Evolutionary conservation across 1,140 invertebrate genomes (phyloP), one percentile per base, ranked within the genome.

Genomic region (Euura saliciscinereae): DNA sequence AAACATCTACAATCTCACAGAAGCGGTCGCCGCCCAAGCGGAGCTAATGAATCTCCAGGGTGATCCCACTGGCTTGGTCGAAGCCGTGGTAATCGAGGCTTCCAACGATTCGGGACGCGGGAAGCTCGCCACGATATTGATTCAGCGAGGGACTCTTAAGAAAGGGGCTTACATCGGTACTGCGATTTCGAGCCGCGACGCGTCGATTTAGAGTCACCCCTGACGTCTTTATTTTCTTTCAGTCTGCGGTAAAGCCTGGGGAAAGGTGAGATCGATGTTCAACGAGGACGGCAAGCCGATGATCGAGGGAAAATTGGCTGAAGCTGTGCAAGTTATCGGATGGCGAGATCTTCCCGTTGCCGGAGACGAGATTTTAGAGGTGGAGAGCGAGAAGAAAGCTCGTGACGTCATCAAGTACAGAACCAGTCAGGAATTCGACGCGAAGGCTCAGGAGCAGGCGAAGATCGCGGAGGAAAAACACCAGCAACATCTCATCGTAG

Each of bases 71-170:
- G 97, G 98, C 0, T 84, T 90, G 2, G 95, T 97, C 0, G 97
- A 99, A 89, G 98, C 94, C 1, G 91, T 94, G 7, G 92, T 99
- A 1, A 91, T 99, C 13, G 98, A 99, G 88, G 93, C 96, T 1
- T 92, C 90, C 71, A 88, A 92, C 6, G 93, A 98, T 86, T 84
- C 89, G 11, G 86, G 89, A 28, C 89, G 92, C 82, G 96, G 97
- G 44, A 98, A 97, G 86, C 88, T 98, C 44, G 94, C 94, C 1
- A 98, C 97, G 6, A 90, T 94, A 65, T 88, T 99, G 68, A 92
- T 99, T 43, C 93, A 98, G 78, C 90, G 97, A 73, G 98, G 98
- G 6, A 98, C 94, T 0, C 83, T 99, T 11, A 93, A 92, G 67
- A 94, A 93, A 82, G 96, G 97, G 5, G 88, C 90, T 69, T 85